Evolutionary conservation across 2,888 invertebrate genomes (phyloP), one percentile per base, ranked within the genome.

Genomic region (Miltochrista miniata): DNA sequence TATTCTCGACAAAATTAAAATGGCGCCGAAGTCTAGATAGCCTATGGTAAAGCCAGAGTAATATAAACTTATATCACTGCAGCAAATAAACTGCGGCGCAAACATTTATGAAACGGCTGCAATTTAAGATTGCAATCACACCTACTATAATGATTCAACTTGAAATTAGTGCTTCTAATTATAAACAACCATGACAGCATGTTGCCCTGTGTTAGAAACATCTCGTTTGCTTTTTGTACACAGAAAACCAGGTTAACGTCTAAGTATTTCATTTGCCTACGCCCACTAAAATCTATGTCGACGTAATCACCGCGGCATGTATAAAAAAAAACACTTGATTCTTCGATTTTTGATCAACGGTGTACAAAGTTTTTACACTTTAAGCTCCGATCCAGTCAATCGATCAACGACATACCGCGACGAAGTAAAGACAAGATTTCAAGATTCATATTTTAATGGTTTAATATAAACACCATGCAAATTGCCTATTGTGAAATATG

Each of bases 1-100:
- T 65, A 70, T 67, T 74, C 73, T 70, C 68, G 63, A 64, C 72
- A 64, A 76, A 80, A 81, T 81, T 81, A 75, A 79, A 80, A 77
- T 72, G 78, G 78, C 79, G 81, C 76, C 73, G 62, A 59, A 70
- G 61, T 69, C 73, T 75, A 78, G 2, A 24, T 48, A 53, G 50
- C 5, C 5, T 4, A 24, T 24, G 18, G 18, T 5, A 24, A 2
- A 24, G 18, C 18, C 18, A 24, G 18, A 4, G 5, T 24, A 24
- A 24, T 24, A 24, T 24, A 24, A 24, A 24, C 18, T 24, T 35
- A 44, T 9, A 44, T 35, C 24, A n/a, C n/a, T n/a, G n/a, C n/a
- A n/a, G n/a, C n/a, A n/a, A n/a, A n/a, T n/a, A n/a, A n/a, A n/a
- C n/a, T n/a, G n/a, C n/a, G n/a, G n/a, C n/a, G n/a, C n/a, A n/a